These are phyloP conservation scores for Macaca nemestrina DNA, from an alignment of 2,113 vertebrate species.

Conservation along the genomic window DNA sequence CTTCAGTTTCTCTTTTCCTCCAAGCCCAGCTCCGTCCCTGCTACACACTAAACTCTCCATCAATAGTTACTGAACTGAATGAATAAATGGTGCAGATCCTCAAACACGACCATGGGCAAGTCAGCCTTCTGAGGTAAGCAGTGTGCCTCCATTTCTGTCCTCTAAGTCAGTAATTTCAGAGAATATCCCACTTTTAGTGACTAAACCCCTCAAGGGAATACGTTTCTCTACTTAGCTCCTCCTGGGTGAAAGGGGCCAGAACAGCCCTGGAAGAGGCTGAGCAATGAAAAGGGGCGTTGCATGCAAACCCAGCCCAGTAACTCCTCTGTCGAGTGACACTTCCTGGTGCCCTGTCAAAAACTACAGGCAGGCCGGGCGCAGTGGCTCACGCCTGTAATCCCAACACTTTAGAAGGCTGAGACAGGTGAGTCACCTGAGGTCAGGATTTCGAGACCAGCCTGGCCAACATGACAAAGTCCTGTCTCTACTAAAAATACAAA, in stretches of 20 bases:
- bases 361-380: too few species aligned
- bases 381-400: too few species aligned
- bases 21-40: background rate
- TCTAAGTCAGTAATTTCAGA: background rate
- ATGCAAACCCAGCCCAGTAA: background rate
- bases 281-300: background rate
- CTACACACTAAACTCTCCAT: background rate
- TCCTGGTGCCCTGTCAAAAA: background rate
- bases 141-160: background rate
- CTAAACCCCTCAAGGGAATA: background rate
- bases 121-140: background rate
- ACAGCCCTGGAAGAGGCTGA: background rate
- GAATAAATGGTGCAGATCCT: background rate
- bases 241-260: background rate
- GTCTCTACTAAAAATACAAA: too few species aligned
- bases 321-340: background rate
- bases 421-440: too few species aligned
- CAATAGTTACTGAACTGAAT: background rate
- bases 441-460: too few species aligned
- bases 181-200: background rate
- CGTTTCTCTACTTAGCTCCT: background rate
- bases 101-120: rapidly evolving
- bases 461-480: too few species aligned
- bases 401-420: too few species aligned
- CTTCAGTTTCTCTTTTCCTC: background rate